A percentile compares a stretch with the other conserved stretches of the same genome.
Conservation (phyloP, 2,797 vertebrate genomes). For the Gymnocypris eckloni region DNA sequence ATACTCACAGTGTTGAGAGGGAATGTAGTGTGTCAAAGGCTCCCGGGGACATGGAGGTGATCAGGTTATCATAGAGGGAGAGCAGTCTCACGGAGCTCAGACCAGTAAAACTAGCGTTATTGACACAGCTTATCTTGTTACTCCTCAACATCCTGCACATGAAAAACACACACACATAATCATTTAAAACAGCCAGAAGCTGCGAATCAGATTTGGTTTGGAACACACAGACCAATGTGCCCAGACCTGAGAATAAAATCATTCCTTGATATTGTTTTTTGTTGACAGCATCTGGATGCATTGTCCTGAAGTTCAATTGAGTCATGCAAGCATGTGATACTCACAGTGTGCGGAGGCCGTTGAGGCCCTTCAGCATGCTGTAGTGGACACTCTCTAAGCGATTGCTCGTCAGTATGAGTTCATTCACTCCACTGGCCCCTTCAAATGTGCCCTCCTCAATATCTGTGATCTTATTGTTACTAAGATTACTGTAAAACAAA, state of each 20-base stretch:
- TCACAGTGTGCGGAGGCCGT: conserved; percentile 95
- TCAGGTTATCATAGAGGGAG: conserved; percentile 97
- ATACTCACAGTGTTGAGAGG: conserved; percentile 92
- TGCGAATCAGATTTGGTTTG: not conserved
- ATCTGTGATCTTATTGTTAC: conserved; percentile 98
- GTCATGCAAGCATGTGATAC: conserved; percentile 62
- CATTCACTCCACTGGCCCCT: conserved; percentile 92
- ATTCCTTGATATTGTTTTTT: not conserved
- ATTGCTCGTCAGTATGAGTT: conserved; percentile 93
- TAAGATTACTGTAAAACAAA: conserved; percentile 86
- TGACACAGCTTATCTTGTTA: conserved; percentile 95
- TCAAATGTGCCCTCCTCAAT: conserved; percentile 98
- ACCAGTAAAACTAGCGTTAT: conserved; percentile 94
- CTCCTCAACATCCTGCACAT: conserved; percentile 91
- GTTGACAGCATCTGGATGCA: not conserved
- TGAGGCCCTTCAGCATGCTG: conserved; percentile 94
- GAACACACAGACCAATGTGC: not conserved
- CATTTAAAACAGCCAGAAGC: conserved; percentile 11
- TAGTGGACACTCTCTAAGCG: conserved; percentile 90
- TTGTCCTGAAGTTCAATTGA: not conserved
- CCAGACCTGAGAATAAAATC: conserved; percentile 12
- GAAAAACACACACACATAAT: conserved; percentile 22
- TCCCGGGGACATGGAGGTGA: conserved; percentile 92
- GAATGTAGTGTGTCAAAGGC: conserved; percentile 96
- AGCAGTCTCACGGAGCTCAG: conserved; percentile 94